Conservation (phyloP, 2,797 vertebrate genomes). For the Erpetoichthys calabaricus region DNA sequence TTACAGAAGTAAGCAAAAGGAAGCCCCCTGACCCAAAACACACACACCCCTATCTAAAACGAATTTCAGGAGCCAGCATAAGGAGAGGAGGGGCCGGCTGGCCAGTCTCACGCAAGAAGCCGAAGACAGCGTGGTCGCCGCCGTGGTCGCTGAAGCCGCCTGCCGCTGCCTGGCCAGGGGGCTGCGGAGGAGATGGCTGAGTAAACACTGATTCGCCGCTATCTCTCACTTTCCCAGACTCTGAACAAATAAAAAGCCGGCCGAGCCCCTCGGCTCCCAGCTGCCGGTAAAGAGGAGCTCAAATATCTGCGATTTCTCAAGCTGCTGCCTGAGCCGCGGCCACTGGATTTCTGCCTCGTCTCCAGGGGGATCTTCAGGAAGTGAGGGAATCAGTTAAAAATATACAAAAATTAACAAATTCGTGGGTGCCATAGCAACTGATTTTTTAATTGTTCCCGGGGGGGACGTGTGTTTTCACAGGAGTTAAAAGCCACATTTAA, state of each 20-base stretch:
- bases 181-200: constrained; percentile 43
- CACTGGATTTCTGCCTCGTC: not conserved
- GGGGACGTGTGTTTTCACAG: constrained; percentile 1
- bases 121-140: no score
- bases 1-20: no score
- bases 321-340: not conserved
- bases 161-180: no score
- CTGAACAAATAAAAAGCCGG: constrained; percentile 26
- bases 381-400: constrained; percentile 21
- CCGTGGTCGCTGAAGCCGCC: no score
- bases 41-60: no score
- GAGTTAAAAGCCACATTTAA: not conserved
- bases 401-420: constrained; percentile 13
- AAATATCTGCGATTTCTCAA: constrained; percentile 10
- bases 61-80: no score
- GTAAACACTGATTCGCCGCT: constrained; percentile 70
- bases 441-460: constrained; percentile 11
- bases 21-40: no score
- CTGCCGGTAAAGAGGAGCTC: constrained; percentile 27
- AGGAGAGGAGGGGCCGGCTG: no score
- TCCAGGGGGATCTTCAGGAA: constrained; percentile 3
- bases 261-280: constrained; percentile 18
- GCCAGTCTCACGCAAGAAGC: no score
- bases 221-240: constrained; percentile 65
- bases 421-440: constrained; percentile 20